Conservation (phyloP, 2,797 vertebrate species). For the Ptychobarbus kaznakovi region DNA sequence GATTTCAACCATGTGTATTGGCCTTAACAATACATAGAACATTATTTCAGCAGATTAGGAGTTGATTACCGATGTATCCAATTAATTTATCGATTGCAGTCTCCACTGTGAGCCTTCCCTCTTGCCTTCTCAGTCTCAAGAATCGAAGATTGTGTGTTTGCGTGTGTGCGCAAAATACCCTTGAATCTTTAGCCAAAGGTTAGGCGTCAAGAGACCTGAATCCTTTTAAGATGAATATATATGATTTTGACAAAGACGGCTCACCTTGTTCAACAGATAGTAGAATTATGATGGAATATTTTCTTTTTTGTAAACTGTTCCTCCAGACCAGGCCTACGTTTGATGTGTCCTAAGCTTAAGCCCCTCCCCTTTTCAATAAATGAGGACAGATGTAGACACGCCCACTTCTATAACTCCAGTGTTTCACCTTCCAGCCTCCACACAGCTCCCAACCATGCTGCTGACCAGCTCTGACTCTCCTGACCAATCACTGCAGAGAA, state of each 20-base stretch:
- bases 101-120: conserved; percentile 74
- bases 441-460: conserved; percentile 53
- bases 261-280: conserved; percentile 59
- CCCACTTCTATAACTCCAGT: conserved; percentile 25
- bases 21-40: conserved; percentile 39
- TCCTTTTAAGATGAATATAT: conserved; percentile 57
- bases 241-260: conserved; percentile 33
- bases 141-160: conserved; percentile 55
- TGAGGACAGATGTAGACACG: neutral
- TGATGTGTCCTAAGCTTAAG: conserved; percentile 50
- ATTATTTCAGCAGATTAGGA: conserved; percentile 35
- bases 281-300: conserved; percentile 57
- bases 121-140: conserved; percentile 74
- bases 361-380: conserved; percentile 37
- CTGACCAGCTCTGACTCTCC: conserved; percentile 45
- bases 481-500: conserved; percentile 40
- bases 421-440: conserved; percentile 44
- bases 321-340: conserved; percentile 54
- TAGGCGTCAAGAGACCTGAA: conserved; percentile 63
- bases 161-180: conserved; percentile 60
- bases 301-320: conserved; percentile 64
- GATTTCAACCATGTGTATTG: conserved; percentile 32
- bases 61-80: conserved; percentile 53
- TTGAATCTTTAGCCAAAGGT: conserved; percentile 77
- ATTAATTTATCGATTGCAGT: conserved; percentile 68